These are phyloP conservation scores for Jacana jacana DNA, from an alignment of 2,113 vertebrate species.

Conservation along the genomic window DNA sequence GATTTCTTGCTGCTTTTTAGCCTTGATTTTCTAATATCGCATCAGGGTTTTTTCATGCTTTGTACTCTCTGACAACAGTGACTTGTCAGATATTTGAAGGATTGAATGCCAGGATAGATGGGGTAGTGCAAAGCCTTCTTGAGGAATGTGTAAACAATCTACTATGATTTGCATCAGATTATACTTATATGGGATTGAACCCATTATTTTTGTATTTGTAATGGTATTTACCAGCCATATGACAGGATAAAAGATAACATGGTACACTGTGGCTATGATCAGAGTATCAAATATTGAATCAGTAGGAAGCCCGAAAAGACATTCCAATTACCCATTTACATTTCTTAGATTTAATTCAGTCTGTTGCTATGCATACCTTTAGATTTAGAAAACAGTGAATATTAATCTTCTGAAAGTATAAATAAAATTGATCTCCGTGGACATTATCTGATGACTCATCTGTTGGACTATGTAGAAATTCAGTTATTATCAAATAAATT, in stretches of 20 bases:
- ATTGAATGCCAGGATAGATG: background rate
- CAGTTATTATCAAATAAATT: conserved; percentile 44
- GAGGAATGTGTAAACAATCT: background rate
- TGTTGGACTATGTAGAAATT: conserved; percentile 18
- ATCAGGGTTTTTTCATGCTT: background rate
- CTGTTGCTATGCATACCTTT: background rate
- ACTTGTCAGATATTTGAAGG: background rate
- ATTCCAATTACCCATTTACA: background rate
- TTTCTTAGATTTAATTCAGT: conserved; percentile 14
- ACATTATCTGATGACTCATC: conserved; percentile 55
- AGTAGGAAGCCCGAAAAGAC: conserved; percentile 5
- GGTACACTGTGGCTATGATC: background rate
- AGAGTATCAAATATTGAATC: conserved; percentile 45
- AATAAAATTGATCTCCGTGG: conserved; percentile 44
- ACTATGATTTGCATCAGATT: background rate
- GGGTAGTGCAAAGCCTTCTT: background rate
- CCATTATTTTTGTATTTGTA: background rate
- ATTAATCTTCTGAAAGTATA: conserved; percentile 43
- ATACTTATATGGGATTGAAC: background rate
- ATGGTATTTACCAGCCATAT: background rate
- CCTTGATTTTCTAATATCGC: background rate
- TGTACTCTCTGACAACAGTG: background rate
- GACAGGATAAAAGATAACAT: background rate
- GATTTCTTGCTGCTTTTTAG: background rate
- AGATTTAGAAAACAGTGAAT: conserved; percentile 24